Percentiles rank a stretch among this genome's conserved stretches.
phyloP scores from a whole-genome alignment of 2,888 invertebrate species.

The Cistogaster globosa region DNA sequence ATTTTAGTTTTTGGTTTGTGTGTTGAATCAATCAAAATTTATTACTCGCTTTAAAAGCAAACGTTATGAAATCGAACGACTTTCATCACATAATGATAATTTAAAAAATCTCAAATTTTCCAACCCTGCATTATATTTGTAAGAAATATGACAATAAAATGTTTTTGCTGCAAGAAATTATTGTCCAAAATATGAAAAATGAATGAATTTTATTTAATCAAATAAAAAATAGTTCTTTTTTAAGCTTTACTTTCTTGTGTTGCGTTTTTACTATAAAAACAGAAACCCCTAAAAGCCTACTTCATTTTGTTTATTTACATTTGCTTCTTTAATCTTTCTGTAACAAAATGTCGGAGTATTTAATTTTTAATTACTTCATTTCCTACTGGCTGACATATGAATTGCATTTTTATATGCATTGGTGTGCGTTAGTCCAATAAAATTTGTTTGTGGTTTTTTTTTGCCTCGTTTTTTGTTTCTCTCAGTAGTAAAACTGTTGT shows the following conservation, averaged over 20 bases:
- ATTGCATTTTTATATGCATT: neutral
- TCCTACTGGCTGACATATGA: neutral
- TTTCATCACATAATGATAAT: too few species aligned
- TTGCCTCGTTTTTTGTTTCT: conserved; percentile 12
- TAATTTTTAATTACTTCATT: conserved; percentile 17
- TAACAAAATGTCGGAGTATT: conserved; percentile 8
- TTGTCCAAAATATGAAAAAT: too few species aligned
- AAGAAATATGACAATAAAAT: too few species aligned
- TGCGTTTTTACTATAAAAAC: neutral
- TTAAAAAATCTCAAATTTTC: neutral
- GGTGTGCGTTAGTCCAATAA: neutral
- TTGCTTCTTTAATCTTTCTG: conserved; percentile 1
- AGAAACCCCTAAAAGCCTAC: neutral
- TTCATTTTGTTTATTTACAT: neutral
- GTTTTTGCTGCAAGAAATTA: too few species aligned
- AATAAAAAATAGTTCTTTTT: neutral
- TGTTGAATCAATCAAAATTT: too few species aligned
- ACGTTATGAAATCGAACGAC: too few species aligned
- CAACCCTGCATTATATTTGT: neutral
- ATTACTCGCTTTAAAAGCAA: too few species aligned
- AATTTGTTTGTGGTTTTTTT: too few species aligned
- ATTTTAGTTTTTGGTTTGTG: too few species aligned
- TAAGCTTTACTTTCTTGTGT: conserved; percentile 11
- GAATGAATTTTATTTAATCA: too few species aligned
- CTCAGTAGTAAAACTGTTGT: conserved; percentile 36